Conservation (phyloP, 2,888 invertebrate genomes). For the Hirudinaria manillensis region DNA sequence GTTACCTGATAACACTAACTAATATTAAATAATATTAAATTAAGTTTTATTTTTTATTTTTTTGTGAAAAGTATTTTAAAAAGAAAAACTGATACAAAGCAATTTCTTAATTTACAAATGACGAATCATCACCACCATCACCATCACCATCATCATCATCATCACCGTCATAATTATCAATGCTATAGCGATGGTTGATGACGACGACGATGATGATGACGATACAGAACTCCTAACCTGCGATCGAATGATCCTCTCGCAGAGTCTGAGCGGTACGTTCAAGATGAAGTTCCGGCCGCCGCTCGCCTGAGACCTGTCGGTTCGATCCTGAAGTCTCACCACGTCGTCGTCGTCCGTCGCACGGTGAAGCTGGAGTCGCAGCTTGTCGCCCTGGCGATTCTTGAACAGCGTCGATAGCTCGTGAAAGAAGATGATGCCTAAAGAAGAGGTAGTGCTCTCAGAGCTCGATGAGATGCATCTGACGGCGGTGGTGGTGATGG, state of each 20-base stretch:
- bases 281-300: not conserved
- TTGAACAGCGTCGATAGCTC: not conserved
- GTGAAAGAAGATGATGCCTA: conserved; percentile 6
- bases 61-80: no score
- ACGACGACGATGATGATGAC: not conserved
- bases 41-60: no score
- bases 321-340: not conserved
- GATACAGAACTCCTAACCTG: not conserved
- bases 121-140: no score
- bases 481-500: not conserved
- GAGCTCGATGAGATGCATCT: no score
- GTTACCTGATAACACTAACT: not conserved
- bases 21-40: not conserved
- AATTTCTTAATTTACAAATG: no score
- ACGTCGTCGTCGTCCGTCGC: not conserved
- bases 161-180: no score
- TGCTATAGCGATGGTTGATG: not conserved
- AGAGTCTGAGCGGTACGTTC: not conserved
- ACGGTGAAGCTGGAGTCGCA: not conserved
- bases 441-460: no score
- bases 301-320: not conserved
- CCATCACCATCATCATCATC: no score
- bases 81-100: no score
- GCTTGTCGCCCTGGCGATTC: not conserved
- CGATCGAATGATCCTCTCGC: conserved; percentile 2